Evolutionary conservation across 2,797 vertebrate species (phyloP).

Genomic region (Rhinogobio ventralis): DNA sequence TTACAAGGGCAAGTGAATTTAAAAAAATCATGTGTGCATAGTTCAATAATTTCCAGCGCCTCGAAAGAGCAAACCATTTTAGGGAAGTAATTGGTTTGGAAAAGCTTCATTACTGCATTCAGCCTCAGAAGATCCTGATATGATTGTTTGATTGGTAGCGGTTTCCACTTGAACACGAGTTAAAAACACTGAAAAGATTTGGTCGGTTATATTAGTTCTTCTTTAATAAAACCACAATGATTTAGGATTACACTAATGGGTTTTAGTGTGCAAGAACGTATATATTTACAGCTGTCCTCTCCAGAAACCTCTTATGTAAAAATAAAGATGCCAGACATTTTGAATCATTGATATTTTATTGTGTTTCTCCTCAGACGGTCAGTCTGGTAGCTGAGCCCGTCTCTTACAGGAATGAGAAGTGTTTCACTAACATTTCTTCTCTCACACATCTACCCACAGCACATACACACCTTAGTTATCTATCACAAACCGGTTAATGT

Average conservation of each 20-base stretch:
- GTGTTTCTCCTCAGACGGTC: slow-evolving; percentile 42
- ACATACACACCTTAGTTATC: slow-evolving; percentile 52
- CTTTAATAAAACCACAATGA: neutral
- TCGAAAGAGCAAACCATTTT: too few relatives aligned
- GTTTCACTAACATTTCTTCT: slow-evolving; percentile 22
- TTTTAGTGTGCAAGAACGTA: neutral
- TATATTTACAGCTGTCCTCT: neutral
- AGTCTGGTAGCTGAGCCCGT: slow-evolving; percentile 35
- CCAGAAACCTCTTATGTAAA: neutral
- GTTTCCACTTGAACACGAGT: too few relatives aligned
- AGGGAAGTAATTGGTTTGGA: too few relatives aligned
- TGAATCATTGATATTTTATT: slow-evolving; percentile 53
- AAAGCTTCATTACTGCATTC: too few relatives aligned
- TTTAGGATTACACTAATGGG: neutral
- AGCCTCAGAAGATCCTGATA: neutral
- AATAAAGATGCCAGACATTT: slow-evolving; percentile 11
- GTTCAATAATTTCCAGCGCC: too few relatives aligned
- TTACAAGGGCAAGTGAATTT: too few relatives aligned
- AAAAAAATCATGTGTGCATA: too few relatives aligned
- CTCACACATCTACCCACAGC: slow-evolving; percentile 44
- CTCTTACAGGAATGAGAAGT: slow-evolving; percentile 45
- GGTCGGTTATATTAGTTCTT: neutral
- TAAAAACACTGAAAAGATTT: neutral
- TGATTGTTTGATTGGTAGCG: neutral
- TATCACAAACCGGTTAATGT: slow-evolving; percentile 47